phyloP scores from a whole-genome alignment of 1,140 invertebrate genomes.

The Muscidifurax raptorellus region DNA sequence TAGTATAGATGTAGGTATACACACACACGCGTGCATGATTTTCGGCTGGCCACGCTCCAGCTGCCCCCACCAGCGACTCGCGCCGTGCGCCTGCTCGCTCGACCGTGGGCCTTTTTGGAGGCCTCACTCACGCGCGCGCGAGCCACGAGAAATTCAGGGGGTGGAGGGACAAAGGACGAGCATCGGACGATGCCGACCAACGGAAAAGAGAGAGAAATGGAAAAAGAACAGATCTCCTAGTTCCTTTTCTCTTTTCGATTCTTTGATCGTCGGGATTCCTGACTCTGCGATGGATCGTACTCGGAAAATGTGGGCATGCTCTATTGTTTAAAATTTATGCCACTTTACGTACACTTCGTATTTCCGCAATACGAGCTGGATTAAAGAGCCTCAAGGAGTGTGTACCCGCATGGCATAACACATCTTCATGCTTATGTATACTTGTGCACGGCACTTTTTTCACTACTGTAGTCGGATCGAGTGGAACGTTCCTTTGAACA shows the following conservation, averaged over 20 bases:
- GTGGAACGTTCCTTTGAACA: background rate
- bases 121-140: background rate
- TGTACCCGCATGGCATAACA: no score
- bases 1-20: background rate
- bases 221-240: no score
- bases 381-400: no score
- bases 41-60: conserved; percentile 45
- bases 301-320: conserved; percentile 23
- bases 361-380: no score
- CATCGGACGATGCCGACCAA: background rate
- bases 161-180: conserved; percentile 25
- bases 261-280: background rate
- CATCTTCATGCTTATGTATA: no score
- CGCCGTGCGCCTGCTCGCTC: background rate
- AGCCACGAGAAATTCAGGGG: conserved; percentile 2
- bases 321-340: background rate
- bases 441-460: no score
- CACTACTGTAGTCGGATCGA: background rate
- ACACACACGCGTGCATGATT: background rate
- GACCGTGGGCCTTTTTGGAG: background rate
- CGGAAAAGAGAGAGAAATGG: background rate
- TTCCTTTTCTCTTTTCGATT: background rate
- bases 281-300: conserved; percentile 3
- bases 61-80: conserved; percentile 22
- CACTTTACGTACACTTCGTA: no score